These are phyloP conservation scores for Apoda limacodes DNA, from an alignment of 2,888 invertebrate genomes.

Conservation along the genomic window DNA sequence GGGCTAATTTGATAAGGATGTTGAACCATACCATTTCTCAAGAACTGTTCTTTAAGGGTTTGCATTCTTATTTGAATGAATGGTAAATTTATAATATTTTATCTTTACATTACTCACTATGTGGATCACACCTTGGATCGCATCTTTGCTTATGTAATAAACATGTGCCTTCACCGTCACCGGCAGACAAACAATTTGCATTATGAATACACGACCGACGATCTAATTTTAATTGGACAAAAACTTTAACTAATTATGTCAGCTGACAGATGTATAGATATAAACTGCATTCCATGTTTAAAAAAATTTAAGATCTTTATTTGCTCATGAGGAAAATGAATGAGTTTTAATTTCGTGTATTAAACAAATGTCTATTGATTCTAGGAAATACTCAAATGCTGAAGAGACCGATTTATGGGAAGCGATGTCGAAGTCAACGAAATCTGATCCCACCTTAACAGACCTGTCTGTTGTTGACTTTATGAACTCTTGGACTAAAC, in stretches of 20 bases:
- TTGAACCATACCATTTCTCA: slow-evolving; percentile 67
- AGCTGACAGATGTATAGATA: too few relatives aligned
- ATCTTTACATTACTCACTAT: too few relatives aligned
- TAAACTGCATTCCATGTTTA: background rate
- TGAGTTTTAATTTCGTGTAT: background rate
- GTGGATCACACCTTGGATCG: too few relatives aligned
- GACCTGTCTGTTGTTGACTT: slow-evolving; percentile 67
- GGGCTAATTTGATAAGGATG: slow-evolving; percentile 71
- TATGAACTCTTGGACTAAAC: slow-evolving; percentile 80
- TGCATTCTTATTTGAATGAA: slow-evolving; percentile 62
- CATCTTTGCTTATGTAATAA: too few relatives aligned
- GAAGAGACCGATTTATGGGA: slow-evolving; percentile 77
- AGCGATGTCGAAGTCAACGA: slow-evolving; percentile 53
- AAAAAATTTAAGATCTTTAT: background rate
- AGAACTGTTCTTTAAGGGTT: slow-evolving; percentile 60
- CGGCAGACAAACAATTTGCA: too few relatives aligned
- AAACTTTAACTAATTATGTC: too few relatives aligned
- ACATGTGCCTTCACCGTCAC: too few relatives aligned
- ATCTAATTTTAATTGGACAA: too few relatives aligned
- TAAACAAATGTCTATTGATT: background rate
- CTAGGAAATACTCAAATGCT: slow-evolving; percentile 70
- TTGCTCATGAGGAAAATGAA: background rate
- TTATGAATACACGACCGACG: too few relatives aligned
- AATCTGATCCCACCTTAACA: slow-evolving; percentile 31
- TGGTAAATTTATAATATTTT: too few relatives aligned